phyloP scores from a whole-genome alignment of 2,888 invertebrate species.

The Lagria hirta region DNA sequence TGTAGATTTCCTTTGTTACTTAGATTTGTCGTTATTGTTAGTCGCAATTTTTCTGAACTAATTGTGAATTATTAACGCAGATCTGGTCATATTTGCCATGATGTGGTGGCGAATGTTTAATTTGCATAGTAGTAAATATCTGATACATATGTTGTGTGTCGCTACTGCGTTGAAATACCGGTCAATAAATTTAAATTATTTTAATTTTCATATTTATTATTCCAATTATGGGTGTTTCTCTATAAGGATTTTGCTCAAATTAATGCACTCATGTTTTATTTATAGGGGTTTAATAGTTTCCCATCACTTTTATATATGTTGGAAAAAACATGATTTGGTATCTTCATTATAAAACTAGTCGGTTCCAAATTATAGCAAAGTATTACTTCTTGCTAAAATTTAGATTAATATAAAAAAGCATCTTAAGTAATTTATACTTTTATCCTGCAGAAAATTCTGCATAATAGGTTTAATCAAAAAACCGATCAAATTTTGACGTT shows the following conservation, averaged over 20 bases:
- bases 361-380: conserved; percentile 9
- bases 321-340: conserved; percentile 22
- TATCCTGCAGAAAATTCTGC: too few species aligned
- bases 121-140: conserved; percentile 47
- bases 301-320: conserved; percentile 23
- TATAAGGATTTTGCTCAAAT: conserved; percentile 41
- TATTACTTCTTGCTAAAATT: too few species aligned
- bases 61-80: conserved; percentile 40
- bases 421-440: too few species aligned
- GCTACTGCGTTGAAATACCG: conserved; percentile 44
- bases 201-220: conserved; percentile 46
- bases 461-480: too few species aligned
- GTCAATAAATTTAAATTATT: conserved; percentile 47
- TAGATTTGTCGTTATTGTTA: conserved; percentile 25
- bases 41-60: conserved; percentile 38
- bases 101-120: conserved; percentile 29
- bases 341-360: conserved; percentile 30
- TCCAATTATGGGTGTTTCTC: conserved; percentile 44
- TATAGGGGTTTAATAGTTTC: conserved; percentile 35
- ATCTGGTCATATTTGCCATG: conserved; percentile 30
- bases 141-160: conserved; percentile 42
- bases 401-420: too few species aligned
- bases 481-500: too few species aligned
- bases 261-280: conserved; percentile 43
- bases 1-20: conserved; percentile 15